phyloP scores from a whole-genome alignment of 1,140 invertebrate genomes.

The Eurosta solidaginis region DNA sequence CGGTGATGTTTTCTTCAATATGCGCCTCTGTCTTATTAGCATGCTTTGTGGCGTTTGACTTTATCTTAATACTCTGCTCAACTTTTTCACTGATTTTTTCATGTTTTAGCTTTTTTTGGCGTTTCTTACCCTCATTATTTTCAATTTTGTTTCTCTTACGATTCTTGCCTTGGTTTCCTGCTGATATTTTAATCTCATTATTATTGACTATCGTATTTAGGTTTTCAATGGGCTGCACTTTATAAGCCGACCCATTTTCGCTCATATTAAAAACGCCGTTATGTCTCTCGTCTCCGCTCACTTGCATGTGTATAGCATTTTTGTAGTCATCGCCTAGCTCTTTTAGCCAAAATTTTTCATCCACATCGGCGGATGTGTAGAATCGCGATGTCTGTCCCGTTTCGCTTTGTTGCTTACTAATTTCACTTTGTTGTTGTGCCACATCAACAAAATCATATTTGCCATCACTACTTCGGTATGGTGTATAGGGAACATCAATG shows the following conservation, averaged over 20 bases:
- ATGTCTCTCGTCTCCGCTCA: conserved; percentile 46
- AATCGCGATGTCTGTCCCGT: conserved; percentile 51
- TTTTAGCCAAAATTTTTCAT: conserved; percentile 52
- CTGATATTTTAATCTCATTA: neutral
- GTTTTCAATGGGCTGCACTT: neutral
- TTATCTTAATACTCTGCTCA: no score
- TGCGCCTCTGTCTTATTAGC: no score
- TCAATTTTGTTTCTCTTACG: neutral
- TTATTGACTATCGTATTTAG: neutral
- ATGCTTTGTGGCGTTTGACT: no score
- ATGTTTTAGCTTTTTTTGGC: neutral
- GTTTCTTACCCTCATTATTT: neutral
- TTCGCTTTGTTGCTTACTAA: neutral
- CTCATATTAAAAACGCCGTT: neutral
- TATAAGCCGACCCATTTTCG: conserved; percentile 7
- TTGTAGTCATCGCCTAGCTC: conserved; percentile 53
- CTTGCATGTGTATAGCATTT: conserved; percentile 51
- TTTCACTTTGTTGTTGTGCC: neutral
- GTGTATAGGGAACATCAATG: neutral
- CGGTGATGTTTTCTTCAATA: no score
- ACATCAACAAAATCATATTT: conserved; percentile 30
- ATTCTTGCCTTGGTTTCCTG: neutral
- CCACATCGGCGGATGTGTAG: conserved; percentile 48
- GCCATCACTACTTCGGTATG: neutral
- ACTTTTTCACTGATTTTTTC: no score